A percentile compares a stretch with the other conserved stretches of the same genome.
Evolutionary conservation across 2,797 vertebrate genomes (phyloP).

Genomic region (Lagodon rhomboides): DNA sequence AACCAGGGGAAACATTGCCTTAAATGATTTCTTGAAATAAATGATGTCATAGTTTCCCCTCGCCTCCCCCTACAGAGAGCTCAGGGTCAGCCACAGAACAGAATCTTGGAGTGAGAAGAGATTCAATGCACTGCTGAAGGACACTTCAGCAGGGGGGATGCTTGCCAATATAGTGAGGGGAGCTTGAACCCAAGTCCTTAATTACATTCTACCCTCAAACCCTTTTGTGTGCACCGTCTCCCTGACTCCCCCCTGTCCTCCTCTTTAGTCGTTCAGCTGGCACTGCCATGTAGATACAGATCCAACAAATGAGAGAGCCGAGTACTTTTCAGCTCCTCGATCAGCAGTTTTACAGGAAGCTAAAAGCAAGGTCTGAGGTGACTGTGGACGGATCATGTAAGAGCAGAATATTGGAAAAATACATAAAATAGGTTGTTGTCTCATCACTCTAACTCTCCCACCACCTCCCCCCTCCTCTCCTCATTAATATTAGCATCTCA

Average conservation of each 20-base stretch:
- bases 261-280: slow-evolving; percentile 17
- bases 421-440: slow-evolving; percentile 6
- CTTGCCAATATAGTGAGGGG: slow-evolving; percentile 21
- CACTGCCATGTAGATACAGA: slow-evolving; percentile 29
- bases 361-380: slow-evolving; percentile 39
- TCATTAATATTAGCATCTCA: slow-evolving; percentile 20
- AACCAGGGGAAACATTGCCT: slow-evolving; percentile 4
- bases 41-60: not conserved
- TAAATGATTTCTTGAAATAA: not conserved
- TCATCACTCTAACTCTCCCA: slow-evolving; percentile 1
- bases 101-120: slow-evolving; percentile 1
- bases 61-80: not conserved
- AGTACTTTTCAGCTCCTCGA: slow-evolving; percentile 10
- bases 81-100: slow-evolving; percentile 35
- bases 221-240: not conserved
- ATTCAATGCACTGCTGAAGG: slow-evolving; percentile 57
- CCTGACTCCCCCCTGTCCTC: not conserved
- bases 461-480: slow-evolving; percentile 1
- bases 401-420: slow-evolving; percentile 10
- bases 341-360: slow-evolving; percentile 32
- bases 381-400: slow-evolving; percentile 9
- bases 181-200: slow-evolving; percentile 39
- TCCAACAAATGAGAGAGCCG: slow-evolving; percentile 7
- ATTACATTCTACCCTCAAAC: slow-evolving; percentile 39
- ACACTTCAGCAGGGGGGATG: slow-evolving; percentile 49